Conservation (phyloP, 2,113 vertebrate species). For the Alethe diademata region DNA sequence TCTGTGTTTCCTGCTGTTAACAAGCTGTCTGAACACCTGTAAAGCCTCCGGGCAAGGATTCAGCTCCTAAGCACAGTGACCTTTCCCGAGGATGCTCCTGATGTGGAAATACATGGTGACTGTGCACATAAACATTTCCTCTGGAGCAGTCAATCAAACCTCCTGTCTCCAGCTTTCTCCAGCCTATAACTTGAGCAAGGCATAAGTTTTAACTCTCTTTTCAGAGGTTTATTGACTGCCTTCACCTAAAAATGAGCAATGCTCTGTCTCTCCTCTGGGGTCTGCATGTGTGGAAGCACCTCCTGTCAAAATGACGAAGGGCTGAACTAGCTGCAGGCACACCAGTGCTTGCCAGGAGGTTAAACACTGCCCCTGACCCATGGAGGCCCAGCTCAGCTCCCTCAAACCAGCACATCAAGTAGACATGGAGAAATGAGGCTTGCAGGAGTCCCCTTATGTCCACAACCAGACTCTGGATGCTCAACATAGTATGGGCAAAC, state of each 20-base stretch:
- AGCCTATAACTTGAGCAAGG: background rate
- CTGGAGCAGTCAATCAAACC: background rate
- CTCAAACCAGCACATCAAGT: fast-evolving
- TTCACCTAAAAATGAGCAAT: background rate
- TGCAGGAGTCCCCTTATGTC: background rate
- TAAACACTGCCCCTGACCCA: background rate
- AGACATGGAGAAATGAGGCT: background rate
- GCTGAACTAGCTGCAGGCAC: background rate
- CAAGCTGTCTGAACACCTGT: constrained; percentile 27
- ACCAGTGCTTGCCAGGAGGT: background rate
- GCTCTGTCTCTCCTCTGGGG: background rate
- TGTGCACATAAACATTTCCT: background rate
- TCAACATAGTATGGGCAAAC: fast-evolving
- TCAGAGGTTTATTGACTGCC: background rate
- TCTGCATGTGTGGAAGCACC: background rate
- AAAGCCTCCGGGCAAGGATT: background rate
- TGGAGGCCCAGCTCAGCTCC: background rate
- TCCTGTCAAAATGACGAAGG: background rate
- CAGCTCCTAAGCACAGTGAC: background rate
- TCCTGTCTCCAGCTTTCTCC: background rate
- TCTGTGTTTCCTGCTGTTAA: background rate
- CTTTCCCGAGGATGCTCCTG: background rate
- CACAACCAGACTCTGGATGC: background rate
- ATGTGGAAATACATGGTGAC: background rate
- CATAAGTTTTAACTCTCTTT: background rate